phyloP scores from a whole-genome alignment of 2,888 invertebrate species.

The Teleogryllus oceanicus region DNA sequence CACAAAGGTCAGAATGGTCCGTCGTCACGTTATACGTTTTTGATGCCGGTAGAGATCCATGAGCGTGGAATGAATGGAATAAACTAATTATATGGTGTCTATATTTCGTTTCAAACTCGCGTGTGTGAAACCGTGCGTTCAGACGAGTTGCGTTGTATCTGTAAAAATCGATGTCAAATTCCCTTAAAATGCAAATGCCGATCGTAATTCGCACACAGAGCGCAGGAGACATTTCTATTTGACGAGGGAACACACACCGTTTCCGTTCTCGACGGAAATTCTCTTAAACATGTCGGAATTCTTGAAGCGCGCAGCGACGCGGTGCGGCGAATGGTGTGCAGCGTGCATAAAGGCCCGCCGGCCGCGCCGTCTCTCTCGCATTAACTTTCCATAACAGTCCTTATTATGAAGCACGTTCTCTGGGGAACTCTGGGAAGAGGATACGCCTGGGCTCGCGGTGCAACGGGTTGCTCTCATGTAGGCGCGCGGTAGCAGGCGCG shows the following conservation, averaged over 20 bases:
- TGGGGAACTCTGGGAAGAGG: background rate
- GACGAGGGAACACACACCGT: background rate
- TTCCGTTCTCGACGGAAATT: constrained; percentile 9
- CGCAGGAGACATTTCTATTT: background rate
- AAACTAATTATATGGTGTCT: no score
- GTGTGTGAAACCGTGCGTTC: no score
- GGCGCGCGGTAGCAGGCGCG: background rate
- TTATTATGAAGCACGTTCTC: background rate
- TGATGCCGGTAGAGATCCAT: no score
- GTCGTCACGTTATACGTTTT: no score
- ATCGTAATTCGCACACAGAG: background rate
- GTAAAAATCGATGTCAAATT: background rate
- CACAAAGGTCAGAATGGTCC: no score
- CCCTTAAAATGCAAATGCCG: background rate
- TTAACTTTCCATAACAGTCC: constrained; percentile 3
- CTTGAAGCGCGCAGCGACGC: background rate
- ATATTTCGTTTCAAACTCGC: no score
- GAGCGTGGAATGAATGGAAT: no score
- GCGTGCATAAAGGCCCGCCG: background rate
- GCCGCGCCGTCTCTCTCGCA: background rate
- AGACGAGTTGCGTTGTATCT: no score
- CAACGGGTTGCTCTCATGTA: background rate
- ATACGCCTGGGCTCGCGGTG: background rate
- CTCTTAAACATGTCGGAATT: constrained; percentile 5
- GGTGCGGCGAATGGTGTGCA: background rate